A percentile compares a stretch with the other conserved stretches of the same genome.
phyloP scores from a whole-genome alignment of 2,888 invertebrate genomes.

The Trichogramma dendrolimi region DNA sequence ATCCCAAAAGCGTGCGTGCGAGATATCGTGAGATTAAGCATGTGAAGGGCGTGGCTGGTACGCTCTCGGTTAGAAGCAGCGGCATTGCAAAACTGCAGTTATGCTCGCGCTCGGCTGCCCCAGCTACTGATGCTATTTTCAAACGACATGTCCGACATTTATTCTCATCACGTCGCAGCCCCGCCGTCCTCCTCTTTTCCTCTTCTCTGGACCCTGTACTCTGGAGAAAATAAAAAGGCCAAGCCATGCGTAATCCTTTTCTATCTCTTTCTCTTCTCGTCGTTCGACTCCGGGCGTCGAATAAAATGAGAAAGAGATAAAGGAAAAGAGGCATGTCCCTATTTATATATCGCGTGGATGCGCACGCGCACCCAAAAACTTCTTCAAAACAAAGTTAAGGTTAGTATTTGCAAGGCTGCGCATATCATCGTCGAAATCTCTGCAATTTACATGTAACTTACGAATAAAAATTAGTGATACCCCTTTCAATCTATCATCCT shows the following conservation, averaged over 20 bases:
- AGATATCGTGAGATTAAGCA: background rate
- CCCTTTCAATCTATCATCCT: too few relatives aligned
- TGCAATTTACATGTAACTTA: too few relatives aligned
- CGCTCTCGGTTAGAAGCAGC: conserved; percentile 8
- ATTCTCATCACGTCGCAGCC: conserved; percentile 47
- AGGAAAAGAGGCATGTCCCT: background rate
- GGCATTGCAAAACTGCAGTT: conserved; percentile 30
- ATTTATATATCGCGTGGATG: too few relatives aligned
- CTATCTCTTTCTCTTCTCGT: conserved; percentile 43
- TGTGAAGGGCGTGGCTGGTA: conserved; percentile 16
- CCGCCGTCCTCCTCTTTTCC: conserved; percentile 3
- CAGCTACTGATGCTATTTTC: conserved; percentile 19
- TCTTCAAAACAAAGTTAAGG: too few relatives aligned
- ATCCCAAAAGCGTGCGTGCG: too few relatives aligned
- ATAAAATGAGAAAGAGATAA: conserved; percentile 23
- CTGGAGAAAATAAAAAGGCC: conserved; percentile 31
- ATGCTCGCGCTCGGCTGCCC: background rate
- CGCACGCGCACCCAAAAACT: too few relatives aligned
- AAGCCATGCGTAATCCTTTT: conserved; percentile 41
- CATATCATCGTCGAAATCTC: too few relatives aligned
- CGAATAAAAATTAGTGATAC: too few relatives aligned
- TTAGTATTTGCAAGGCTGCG: too few relatives aligned
- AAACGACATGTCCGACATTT: conserved; percentile 43
- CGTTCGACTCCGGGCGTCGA: conserved; percentile 34
- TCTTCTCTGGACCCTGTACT: too few relatives aligned